Evolutionary conservation across 2,888 invertebrate genomes (phyloP), one percentile per base, ranked within the genome.

Genomic region (Spatulosminthurus flaviceps): DNA sequence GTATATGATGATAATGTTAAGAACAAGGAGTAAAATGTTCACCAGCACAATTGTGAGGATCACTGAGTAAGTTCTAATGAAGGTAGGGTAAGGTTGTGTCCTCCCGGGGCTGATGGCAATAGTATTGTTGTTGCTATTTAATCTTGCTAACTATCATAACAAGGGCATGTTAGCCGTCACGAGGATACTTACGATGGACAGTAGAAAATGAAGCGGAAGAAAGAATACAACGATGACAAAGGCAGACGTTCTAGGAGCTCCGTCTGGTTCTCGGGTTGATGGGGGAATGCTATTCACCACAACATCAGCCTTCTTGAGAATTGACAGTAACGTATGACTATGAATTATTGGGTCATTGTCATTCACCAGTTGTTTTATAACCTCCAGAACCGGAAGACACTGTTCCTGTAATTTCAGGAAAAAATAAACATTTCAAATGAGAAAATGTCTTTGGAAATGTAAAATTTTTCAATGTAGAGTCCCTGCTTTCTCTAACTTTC

Each of bases 241-340:
- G 74, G 79, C 79, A 43, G 73, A 73, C 16, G 64, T 64, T 22
- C 69, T 24, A 19, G 79, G 79, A 60, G 71, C 43, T 13, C 34
- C 75, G 82, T 84, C 28, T 0, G 60, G 83, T 81, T 66, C 91
- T 91, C 87, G 90, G 91, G 2, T 91, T 90, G 42, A 92, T 92
- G 28, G 74, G 22, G 94, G 93, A 88, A 94, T 92, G 83, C 94
- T 92, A 75, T 95, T 93, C 88, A 82, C 79, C 70, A 95, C 95
- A 77, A 95, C 95, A 90, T 95, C 95, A 77, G 95, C 95, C 90
- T 95, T 94, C 90, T 95, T 95, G 90, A 95, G 94, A 88, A 95
- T 95, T 85, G 95, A 95, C 80, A 95, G 90, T 51, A 95, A 90
- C 81, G 94, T 92, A 88, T 95, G 95, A 73, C 95, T 94, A 87